Percentiles rank a stretch among this genome's conserved stretches.
Conservation (phyloP, 64 coral and sea anemone species). For the Actinia tenebrosa region DNA sequence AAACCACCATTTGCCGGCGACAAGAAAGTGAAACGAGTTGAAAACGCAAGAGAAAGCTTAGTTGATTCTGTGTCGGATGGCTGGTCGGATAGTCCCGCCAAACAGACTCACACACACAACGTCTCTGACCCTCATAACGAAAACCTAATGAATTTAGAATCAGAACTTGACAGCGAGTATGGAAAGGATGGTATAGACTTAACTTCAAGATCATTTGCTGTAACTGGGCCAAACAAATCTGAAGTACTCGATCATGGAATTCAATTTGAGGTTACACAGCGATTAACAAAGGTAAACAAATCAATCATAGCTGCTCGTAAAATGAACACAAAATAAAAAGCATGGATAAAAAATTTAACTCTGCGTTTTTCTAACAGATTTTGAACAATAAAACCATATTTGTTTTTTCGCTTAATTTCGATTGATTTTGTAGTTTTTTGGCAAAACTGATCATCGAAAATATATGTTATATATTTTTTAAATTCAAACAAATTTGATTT, state of each 20-base stretch:
- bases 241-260: slow-evolving; percentile 11
- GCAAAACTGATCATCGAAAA: too few relatives aligned
- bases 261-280: not conserved
- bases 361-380: not conserved
- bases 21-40: not conserved
- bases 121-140: not conserved
- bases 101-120: not conserved
- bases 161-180: slow-evolving; percentile 57
- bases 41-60: not conserved
- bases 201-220: slow-evolving; percentile 18
- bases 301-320: not conserved
- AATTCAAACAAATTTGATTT: too few relatives aligned
- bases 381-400: not conserved
- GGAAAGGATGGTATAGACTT: slow-evolving; percentile 73
- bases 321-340: too few relatives aligned
- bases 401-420: not conserved
- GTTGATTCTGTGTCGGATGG: not conserved
- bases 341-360: not conserved
- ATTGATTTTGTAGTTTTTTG: too few relatives aligned
- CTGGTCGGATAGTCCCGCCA: not conserved
- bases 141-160: not conserved
- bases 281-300: slow-evolving; percentile 22
- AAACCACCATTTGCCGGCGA: not conserved
- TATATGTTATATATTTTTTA: too few relatives aligned
- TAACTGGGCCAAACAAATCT: not conserved